These are phyloP conservation scores for Indicator indicator DNA, from an alignment of 2,113 vertebrate genomes.

Conservation along the genomic window DNA sequence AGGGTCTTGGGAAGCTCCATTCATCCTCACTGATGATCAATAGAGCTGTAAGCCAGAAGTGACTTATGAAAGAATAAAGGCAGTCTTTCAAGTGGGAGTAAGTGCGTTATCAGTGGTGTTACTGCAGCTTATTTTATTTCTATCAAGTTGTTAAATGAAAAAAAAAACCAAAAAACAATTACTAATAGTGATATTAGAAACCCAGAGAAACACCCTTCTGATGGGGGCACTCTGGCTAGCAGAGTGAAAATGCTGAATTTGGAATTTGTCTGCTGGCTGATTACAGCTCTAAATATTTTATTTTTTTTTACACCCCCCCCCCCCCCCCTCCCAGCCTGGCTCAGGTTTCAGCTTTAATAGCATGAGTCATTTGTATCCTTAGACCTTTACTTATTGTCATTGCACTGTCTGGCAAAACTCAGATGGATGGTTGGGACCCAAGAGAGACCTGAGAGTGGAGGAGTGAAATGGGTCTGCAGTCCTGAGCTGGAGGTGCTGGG, in stretches of 20 bases:
- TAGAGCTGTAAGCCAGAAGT: slow-evolving; percentile 60
- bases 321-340: slow-evolving; percentile 17
- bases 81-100: slow-evolving; percentile 58
- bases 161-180: background rate
- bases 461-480: background rate
- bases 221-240: slow-evolving; percentile 3
- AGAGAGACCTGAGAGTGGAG: slow-evolving; percentile 27
- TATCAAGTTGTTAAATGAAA: slow-evolving; percentile 72
- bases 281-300: slow-evolving; percentile 45
- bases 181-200: slow-evolving; percentile 62
- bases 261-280: slow-evolving; percentile 62
- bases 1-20: slow-evolving; percentile 74
- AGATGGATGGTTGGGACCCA: slow-evolving; percentile 57
- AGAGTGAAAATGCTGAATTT: slow-evolving; percentile 58
- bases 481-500: background rate
- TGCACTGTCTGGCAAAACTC: slow-evolving; percentile 58
- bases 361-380: slow-evolving; percentile 66
- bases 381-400: slow-evolving; percentile 70
- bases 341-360: slow-evolving; percentile 62
- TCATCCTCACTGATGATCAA: slow-evolving; percentile 71
- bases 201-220: slow-evolving; percentile 46
- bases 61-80: slow-evolving; percentile 76
- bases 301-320: slow-evolving; percentile 14
- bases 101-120: slow-evolving; percentile 37
- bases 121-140: slow-evolving; percentile 64